phyloP scores from a whole-genome alignment of 2,113 vertebrate species.

The Myrmophylax atrothorax region DNA sequence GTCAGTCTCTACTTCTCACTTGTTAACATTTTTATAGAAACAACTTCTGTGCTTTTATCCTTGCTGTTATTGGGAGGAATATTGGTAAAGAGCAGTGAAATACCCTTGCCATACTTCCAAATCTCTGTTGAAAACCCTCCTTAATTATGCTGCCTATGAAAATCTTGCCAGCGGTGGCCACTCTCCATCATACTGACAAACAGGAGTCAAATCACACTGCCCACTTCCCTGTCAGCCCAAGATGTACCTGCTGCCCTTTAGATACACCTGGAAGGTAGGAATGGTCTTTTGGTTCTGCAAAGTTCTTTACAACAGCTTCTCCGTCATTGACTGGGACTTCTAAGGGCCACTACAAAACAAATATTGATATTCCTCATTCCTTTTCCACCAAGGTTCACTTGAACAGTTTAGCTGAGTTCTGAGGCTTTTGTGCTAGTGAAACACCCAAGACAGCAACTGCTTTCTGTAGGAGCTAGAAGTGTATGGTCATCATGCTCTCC shows the following conservation, averaged over 20 bases:
- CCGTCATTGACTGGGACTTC: neutral
- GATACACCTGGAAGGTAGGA: neutral
- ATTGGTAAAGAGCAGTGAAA: neutral
- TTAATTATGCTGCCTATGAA: neutral
- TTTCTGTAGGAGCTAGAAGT: neutral
- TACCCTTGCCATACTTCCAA: neutral
- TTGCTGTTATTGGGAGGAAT: neutral
- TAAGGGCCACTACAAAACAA: neutral
- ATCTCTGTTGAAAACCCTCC: neutral
- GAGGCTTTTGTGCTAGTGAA: neutral
- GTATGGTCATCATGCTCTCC: neutral
- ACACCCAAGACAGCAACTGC: neutral
- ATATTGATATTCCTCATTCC: neutral
- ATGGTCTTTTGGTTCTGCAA: neutral
- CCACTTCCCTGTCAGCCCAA: neutral
- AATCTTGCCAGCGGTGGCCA: neutral
- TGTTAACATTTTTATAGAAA: constrained; percentile 42
- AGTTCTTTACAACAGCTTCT: neutral
- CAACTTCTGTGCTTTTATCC: neutral
- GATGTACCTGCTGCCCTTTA: neutral
- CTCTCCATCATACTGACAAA: neutral
- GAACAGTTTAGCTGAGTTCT: neutral
- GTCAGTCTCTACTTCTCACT: constrained; percentile 30
- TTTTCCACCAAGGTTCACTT: neutral
- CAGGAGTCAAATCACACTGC: neutral